These are phyloP conservation scores for Synanthedon andrenaeformis DNA, from an alignment of 2,888 invertebrate genomes.

Conservation along the genomic window DNA sequence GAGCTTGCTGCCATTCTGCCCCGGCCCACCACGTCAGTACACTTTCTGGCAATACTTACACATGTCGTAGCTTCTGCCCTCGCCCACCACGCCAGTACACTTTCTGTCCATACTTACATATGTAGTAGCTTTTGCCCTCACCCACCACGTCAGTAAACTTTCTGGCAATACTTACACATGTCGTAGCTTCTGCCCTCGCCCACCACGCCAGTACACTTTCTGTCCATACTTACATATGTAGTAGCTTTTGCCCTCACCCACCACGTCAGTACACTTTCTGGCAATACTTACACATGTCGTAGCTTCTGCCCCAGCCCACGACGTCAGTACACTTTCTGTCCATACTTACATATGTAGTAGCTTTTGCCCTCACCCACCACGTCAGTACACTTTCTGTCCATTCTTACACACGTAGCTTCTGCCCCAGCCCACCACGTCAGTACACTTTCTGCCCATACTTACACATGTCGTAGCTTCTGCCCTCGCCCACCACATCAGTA, in stretches of 20 bases:
- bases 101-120: background rate
- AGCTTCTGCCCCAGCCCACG: conserved; percentile 48
- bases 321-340: conserved; percentile 15
- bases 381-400: conserved; percentile 7
- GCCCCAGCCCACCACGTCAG: conserved; percentile 54
- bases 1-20: conserved; percentile 57
- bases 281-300: no score
- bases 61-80: conserved; percentile 32
- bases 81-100: conserved; percentile 32
- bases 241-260: conserved; percentile 44
- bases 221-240: background rate
- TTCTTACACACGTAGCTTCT: conserved; percentile 15
- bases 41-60: background rate
- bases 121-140: conserved; percentile 33
- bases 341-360: no score
- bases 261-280: conserved; percentile 28
- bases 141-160: conserved; percentile 38
- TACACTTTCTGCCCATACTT: conserved; percentile 41
- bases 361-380: conserved; percentile 53
- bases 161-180: background rate
- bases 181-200: conserved; percentile 38
- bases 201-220: conserved; percentile 26
- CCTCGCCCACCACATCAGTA: conserved; percentile 48
- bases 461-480: conserved; percentile 29
- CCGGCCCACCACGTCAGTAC: conserved; percentile 47